phyloP scores from a whole-genome alignment of 1,140 invertebrate species.

The Drosophila takahashii region DNA sequence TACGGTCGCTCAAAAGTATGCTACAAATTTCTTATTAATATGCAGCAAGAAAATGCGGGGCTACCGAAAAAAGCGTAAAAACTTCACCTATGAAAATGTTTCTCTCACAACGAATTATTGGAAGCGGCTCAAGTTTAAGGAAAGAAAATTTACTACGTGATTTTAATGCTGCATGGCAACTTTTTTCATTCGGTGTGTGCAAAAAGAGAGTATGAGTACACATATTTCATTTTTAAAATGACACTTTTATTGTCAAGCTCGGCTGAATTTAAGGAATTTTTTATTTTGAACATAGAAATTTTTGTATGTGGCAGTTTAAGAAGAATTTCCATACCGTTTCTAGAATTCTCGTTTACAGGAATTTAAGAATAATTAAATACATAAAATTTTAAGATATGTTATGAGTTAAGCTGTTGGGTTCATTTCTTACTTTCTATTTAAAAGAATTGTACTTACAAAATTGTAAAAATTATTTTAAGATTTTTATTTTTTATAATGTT shows the following conservation, averaged over 20 bases:
- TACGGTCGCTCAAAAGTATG: constrained; percentile 50
- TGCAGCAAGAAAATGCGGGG: constrained; percentile 34
- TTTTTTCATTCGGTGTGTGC: constrained; percentile 34
- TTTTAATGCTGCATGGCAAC: constrained; percentile 42
- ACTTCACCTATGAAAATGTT: constrained; percentile 48
- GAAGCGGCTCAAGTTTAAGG: constrained; percentile 56
- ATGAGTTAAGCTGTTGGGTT: too few species aligned
- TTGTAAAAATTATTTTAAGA: too few species aligned
- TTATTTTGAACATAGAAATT: constrained; percentile 20
- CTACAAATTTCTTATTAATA: constrained; percentile 78
- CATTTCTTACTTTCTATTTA: too few species aligned
- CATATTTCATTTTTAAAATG: constrained; percentile 69
- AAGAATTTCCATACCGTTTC: not conserved
- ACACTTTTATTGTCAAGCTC: constrained; percentile 66
- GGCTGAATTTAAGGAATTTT: constrained; percentile 23
- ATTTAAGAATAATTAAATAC: not conserved
- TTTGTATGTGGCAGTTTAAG: not conserved
- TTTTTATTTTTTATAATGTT: too few species aligned
- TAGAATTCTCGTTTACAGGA: not conserved
- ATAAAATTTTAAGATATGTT: too few species aligned
- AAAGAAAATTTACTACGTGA: constrained; percentile 71
- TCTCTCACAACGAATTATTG: constrained; percentile 70
- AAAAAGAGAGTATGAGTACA: not conserved
- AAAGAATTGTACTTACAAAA: too few species aligned
- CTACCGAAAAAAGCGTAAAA: constrained; percentile 27